Base-by-base conservation (phyloP, 2,888 invertebrate species). In the Ditula angustiorana region DNA sequence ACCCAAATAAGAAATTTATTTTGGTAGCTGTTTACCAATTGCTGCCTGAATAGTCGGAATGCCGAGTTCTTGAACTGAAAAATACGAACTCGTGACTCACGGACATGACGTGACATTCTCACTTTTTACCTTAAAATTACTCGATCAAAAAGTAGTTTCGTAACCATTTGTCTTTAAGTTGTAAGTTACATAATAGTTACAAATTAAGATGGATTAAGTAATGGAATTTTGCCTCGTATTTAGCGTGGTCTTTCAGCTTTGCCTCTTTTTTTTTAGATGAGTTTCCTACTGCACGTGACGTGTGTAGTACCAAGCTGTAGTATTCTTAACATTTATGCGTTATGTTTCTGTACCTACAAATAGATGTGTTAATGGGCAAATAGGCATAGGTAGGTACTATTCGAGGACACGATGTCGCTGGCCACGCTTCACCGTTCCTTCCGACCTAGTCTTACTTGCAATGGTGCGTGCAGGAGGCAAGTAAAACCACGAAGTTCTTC, bases 391-490 rank as follows among this genome's bases (percentile, higher is more conserved):
- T 57, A 52, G 58, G 41, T 33, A 64, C 58, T 26, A 19, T 72
- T 69, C 70, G 73, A 77, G 78, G 80, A 78, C 79, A 77, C 69
- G 73, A 68, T 68, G 72, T 70, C 73, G 78, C 69, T 78, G 80
- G 85, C 88, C 87, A 88, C 86, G 87, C 86, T 79, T 80, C 71
- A 70, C 70, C 70, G 74, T 72, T 74, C 77, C 82, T 83, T 85
- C 81, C 83, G 80, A 74, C 78, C 80, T 78, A 81, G 80, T 75
- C 73, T 75, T 75, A 80, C 79, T 82, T 82, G 82, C 78, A 53
- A 30, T 28, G 59, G 23, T 53, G 64, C 64, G 53, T 53, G 57
- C 61, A n/a, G 7, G 19, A 1, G 33, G 35, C 41, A 58, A 64
- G n/a, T n/a, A n/a, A 64, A 64, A 59, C 64, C n/a, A n/a, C n/a